Evolutionary conservation across 2,888 invertebrate species (phyloP).

Genomic region (Lathronympha strigana): DNA sequence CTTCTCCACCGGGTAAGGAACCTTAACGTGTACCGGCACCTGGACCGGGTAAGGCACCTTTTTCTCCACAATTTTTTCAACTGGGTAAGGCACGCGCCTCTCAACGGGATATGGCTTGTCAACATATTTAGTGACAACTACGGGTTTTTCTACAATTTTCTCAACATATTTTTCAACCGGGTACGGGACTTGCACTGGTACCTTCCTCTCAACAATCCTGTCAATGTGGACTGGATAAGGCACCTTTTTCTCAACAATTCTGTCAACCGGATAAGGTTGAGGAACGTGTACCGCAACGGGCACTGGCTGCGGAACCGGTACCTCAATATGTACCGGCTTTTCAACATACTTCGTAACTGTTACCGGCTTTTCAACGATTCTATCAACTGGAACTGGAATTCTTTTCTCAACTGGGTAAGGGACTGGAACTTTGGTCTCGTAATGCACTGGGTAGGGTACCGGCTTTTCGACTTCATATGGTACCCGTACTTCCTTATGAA

Average conservation of each 20-base stretch:
- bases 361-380: constrained; percentile 83
- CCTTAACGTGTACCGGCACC: constrained; percentile 79
- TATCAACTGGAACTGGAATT: constrained; percentile 74
- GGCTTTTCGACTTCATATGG: constrained; percentile 82
- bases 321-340: constrained; percentile 72
- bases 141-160: constrained; percentile 85
- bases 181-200: constrained; percentile 71
- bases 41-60: constrained; percentile 83
- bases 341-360: constrained; percentile 76
- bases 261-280: constrained; percentile 79
- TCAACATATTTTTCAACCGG: constrained; percentile 78
- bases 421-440: constrained; percentile 76
- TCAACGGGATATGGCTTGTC: constrained; percentile 79
- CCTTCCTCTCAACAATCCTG: constrained; percentile 78
- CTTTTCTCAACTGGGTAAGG: constrained; percentile 77
- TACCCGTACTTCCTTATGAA: constrained; percentile 75
- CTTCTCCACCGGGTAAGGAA: constrained; percentile 74
- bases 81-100: constrained; percentile 72
- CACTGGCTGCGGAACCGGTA: constrained; percentile 71
- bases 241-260: constrained; percentile 78
- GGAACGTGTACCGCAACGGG: constrained; percentile 68
- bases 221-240: constrained; percentile 75
- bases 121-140: constrained; percentile 74
- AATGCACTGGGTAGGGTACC: constrained; percentile 74
- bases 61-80: constrained; percentile 80